Base-by-base conservation (phyloP, 2,797 vertebrate genomes). In the Linurgus olivaceus region DNA sequence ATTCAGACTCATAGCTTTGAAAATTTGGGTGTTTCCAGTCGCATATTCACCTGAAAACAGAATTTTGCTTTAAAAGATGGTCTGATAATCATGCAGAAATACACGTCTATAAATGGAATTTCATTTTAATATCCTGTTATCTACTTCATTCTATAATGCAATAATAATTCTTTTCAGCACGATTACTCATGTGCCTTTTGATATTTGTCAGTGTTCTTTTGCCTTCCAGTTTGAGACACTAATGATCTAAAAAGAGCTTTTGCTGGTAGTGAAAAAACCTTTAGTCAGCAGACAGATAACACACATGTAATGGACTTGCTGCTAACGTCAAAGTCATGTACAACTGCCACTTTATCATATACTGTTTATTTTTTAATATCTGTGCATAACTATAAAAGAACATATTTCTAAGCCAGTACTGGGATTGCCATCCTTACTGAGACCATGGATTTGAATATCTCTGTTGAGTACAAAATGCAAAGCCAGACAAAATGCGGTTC, bases 401-500 rank as follows among this genome's bases (percentile, higher is more conserved):
- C 6, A 8, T 44, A 61, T 85, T 91, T 71, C 65, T 88, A 94
- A 70, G 65, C 74, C n/a, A 66, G 70, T 73, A 48, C 17, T 72
- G 40, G 55, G 78, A 90, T 57, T 85, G 48, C 73, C 77, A 58
- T 86, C 76, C 61, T 88, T 82, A 86, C 92, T 88, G 85, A 95
- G 51, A 52, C 28, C 38, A 45, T 10, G 21, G 74, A 67, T 87
- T 88, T 93, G 91, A 96, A 61, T 79, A 95, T 78, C 73, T 61
- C 57, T 73, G 78, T 37, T 74, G 82, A 95, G 87, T 48, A 86
- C 91, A 96, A 96, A 96, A 96, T 47, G 88, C 86, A 94, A 96
- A 96, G 96, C 65, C 73, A 97, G 94, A 97, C 88, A 97, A 93
- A 95, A 97, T 86, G 81, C 63, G 96, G 65, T 81, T 94, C 90